Conservation (phyloP, 2,113 vertebrate genomes). For the Empidonax alnorum region DNA sequence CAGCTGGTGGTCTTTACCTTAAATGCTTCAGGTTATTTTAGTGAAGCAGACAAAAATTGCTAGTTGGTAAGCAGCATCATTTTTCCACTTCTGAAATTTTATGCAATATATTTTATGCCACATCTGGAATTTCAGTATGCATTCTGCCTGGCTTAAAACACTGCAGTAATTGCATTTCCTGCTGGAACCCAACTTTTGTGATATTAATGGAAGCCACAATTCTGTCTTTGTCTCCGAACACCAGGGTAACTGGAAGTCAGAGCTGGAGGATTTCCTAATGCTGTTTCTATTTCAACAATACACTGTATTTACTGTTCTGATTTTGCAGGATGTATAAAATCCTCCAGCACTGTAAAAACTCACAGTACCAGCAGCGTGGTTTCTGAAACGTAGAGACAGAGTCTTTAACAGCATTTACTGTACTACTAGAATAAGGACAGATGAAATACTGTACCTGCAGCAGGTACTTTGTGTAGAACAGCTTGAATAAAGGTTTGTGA, state of each 20-base stretch:
- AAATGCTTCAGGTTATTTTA: background rate
- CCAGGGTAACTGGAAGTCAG: background rate
- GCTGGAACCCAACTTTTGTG: background rate
- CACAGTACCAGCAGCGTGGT: background rate
- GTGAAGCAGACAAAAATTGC: background rate
- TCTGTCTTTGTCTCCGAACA: background rate
- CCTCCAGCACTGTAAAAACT: background rate
- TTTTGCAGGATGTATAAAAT: background rate
- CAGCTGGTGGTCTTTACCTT: background rate
- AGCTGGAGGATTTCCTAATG: background rate
- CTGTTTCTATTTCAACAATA: background rate
- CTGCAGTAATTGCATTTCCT: background rate
- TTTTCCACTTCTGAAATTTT: background rate
- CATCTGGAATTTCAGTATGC: background rate
- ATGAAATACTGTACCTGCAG: background rate
- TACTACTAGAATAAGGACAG: background rate
- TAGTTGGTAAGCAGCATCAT: background rate
- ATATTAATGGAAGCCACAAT: background rate
- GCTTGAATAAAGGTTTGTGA: background rate
- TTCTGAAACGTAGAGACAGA: background rate
- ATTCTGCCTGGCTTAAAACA: background rate
- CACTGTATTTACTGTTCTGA: background rate
- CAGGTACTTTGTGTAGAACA: background rate
- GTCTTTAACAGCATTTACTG: background rate
- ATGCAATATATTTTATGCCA: background rate